Conservation (phyloP, 2,113 vertebrate genomes). For the Poeciliopsis occidentalis region DNA sequence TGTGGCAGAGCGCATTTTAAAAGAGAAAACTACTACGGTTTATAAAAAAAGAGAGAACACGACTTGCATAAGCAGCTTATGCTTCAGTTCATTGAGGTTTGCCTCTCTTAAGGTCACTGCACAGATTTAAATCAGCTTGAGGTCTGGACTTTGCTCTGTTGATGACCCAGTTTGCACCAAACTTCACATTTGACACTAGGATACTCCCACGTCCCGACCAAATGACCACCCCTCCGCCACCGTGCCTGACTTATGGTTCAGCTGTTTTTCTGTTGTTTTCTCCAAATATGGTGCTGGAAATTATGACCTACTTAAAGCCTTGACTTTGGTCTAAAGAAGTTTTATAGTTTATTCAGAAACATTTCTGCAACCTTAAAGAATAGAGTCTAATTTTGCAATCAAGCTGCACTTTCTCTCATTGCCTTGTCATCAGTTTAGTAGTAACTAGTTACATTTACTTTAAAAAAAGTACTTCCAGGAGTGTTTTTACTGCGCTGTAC, state of each 20-base stretch:
- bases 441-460: no score
- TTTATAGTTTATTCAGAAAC: neutral
- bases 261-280: neutral
- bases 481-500: no score
- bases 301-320: neutral
- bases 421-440: neutral
- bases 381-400: neutral
- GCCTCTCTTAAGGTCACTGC: neutral
- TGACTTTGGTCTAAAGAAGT: neutral
- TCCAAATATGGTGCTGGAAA: neutral
- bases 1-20: constrained; percentile 22
- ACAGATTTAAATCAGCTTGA: neutral
- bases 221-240: neutral
- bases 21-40: constrained; percentile 8
- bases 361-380: neutral
- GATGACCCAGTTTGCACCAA: neutral
- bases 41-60: neutral
- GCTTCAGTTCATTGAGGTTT: neutral
- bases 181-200: neutral
- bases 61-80: neutral
- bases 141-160: neutral
- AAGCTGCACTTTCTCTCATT: neutral
- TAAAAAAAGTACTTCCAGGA: no score
- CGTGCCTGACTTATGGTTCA: neutral
- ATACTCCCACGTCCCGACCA: neutral